These are phyloP conservation scores for Pollenia amentaria DNA, from an alignment of 2,888 invertebrate genomes.

Conservation along the genomic window DNA sequence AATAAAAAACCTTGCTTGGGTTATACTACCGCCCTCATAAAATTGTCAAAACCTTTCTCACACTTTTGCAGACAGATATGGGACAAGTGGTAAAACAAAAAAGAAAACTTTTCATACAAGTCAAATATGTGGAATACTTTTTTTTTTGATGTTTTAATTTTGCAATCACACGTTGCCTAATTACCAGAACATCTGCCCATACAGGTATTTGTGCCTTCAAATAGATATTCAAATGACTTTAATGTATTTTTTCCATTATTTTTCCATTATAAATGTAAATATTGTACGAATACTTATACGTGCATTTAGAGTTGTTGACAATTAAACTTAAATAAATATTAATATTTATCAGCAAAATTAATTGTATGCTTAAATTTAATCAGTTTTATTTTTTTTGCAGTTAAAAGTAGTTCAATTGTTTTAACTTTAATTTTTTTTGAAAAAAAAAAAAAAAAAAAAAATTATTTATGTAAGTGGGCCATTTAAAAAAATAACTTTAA, in stretches of 20 bases:
- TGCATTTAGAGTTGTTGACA: conserved; percentile 13
- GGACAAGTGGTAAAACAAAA: conserved; percentile 40
- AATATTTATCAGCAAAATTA: conserved; percentile 27
- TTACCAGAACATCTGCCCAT: conserved; percentile 41
- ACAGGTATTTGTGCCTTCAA: conserved; percentile 9
- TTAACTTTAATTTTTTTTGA: neutral
- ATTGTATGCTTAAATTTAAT: conserved; percentile 23
- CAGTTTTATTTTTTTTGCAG: conserved; percentile 38
- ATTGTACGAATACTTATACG: too few species aligned
- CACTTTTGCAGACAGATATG: conserved; percentile 8
- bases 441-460: neutral
- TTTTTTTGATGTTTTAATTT: conserved; percentile 11
- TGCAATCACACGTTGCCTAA: conserved; percentile 30
- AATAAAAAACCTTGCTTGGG: neutral
- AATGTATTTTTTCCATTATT: conserved; percentile 1
- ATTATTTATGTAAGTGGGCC: conserved; percentile 66
- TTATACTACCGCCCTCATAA: conserved; percentile 14
- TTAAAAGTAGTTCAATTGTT: conserved; percentile 43
- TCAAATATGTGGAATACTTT: neutral
- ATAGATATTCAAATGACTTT: conserved; percentile 32
- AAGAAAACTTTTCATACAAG: conserved; percentile 2
- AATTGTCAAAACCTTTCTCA: neutral
- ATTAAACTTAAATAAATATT: conserved; percentile 6
- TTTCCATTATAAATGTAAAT: neutral
- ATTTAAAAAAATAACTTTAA: conserved; percentile 8